phyloP scores from a whole-genome alignment of 2,888 invertebrate genomes.

The Synanthedon formicaeformis region DNA sequence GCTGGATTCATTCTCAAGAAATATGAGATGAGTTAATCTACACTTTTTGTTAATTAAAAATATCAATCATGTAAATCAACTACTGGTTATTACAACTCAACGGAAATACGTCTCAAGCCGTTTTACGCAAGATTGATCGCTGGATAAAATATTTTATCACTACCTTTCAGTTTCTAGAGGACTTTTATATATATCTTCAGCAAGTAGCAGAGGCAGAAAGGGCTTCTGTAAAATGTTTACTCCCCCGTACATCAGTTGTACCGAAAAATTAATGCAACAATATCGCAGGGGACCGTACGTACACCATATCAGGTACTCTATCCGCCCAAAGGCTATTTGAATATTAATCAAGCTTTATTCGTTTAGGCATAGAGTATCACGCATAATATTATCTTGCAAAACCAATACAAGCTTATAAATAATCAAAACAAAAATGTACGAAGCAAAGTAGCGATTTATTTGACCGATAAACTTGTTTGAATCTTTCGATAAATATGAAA shows the following conservation, averaged over 20 bases:
- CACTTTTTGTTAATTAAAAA: too few relatives aligned
- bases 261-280: conserved; percentile 44
- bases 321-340: conserved; percentile 52
- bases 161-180: too few relatives aligned
- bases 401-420: conserved; percentile 33
- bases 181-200: not conserved
- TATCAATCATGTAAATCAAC: too few relatives aligned
- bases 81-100: too few relatives aligned
- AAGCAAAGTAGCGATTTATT: not conserved
- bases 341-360: conserved; percentile 50
- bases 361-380: conserved; percentile 34
- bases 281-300: conserved; percentile 35
- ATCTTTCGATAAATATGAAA: not conserved
- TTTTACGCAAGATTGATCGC: too few relatives aligned
- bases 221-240: not conserved
- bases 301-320: conserved; percentile 14
- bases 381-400: conserved; percentile 35
- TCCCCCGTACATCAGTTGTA: conserved; percentile 16
- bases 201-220: not conserved
- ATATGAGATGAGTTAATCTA: too few relatives aligned
- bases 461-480: not conserved
- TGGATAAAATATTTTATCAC: too few relatives aligned
- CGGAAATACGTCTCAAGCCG: too few relatives aligned
- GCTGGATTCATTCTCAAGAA: too few relatives aligned
- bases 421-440: conserved; percentile 13